Percentiles rank a stretch among this genome's conserved stretches.
These are phyloP conservation scores for Lepus oiostolus DNA, from an alignment of 2,797 vertebrate genomes.

Conservation along the genomic window DNA sequence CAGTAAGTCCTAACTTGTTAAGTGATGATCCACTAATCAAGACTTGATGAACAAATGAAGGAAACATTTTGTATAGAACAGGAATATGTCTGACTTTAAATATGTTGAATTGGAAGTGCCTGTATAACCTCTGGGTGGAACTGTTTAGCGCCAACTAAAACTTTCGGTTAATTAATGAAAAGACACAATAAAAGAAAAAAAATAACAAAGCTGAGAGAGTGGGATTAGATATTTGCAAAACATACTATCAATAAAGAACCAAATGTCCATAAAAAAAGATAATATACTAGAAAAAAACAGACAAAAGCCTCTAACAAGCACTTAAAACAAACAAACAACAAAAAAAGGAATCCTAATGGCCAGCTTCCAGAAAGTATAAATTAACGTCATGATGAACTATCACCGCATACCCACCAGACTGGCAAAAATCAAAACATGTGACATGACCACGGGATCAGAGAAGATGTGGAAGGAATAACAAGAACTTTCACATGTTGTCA, in stretches of 20 bases:
- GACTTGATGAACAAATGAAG: conserved; percentile 25
- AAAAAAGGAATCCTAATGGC: conserved; percentile 25
- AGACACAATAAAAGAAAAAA: neutral
- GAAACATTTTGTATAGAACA: conserved; percentile 19
- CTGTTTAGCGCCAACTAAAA: conserved; percentile 10
- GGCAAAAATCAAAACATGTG: conserved; percentile 46
- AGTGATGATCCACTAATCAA: conserved; percentile 15
- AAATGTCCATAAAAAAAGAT: neutral
- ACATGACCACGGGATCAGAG: neutral
- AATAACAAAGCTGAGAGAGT: neutral
- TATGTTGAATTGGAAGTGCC: neutral
- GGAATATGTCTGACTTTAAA: conserved; percentile 29
- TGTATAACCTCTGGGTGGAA: neutral
- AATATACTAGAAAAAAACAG: neutral
- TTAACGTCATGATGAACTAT: conserved; percentile 36
- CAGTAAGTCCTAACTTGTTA: neutral
- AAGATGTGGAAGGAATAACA: conserved; percentile 28
- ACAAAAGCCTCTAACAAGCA: conserved; percentile 18
- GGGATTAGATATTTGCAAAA: neutral
- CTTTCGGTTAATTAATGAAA: neutral
- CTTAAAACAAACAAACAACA: neutral
- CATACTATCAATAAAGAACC: conserved; percentile 21
- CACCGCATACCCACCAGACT: neutral
- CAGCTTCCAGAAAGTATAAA: conserved; percentile 9
- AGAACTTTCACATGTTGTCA: neutral